Conservation (phyloP, 2,113 vertebrate genomes). For the Nycticebus coucang region DNA sequence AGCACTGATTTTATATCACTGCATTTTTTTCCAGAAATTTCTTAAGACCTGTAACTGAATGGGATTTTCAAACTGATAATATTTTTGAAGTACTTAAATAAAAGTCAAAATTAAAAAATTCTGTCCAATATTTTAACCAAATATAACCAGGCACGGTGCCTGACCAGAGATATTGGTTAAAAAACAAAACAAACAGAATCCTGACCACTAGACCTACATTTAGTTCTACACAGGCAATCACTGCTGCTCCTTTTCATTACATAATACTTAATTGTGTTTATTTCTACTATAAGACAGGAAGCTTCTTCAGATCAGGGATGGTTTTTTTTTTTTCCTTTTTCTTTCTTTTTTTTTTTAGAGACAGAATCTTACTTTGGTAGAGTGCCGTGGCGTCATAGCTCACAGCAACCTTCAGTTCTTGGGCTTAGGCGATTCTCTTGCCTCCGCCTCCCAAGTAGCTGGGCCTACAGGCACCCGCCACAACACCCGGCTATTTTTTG, state of each 20-base stretch:
- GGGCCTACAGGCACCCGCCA: no score
- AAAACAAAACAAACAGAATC: not conserved
- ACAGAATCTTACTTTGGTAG: no score
- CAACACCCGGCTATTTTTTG: no score
- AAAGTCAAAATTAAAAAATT: slow-evolving; percentile 10
- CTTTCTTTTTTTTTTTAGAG: no score
- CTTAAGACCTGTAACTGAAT: not conserved
- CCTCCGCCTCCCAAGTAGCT: no score
- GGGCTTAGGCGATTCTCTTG: no score
- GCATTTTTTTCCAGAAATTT: slow-evolving; percentile 13
- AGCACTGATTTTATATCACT: not conserved
- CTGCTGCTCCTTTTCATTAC: not conserved
- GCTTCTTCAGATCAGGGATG: not conserved
- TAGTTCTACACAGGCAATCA: not conserved
- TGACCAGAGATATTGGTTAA: not conserved
- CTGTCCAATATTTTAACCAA: not conserved
- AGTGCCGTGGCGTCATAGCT: no score
- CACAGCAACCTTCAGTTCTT: no score
- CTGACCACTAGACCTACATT: not conserved
- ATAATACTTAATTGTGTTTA: not conserved
- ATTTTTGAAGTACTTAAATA: slow-evolving; percentile 17
- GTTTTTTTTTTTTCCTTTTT: not conserved
- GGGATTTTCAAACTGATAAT: slow-evolving; percentile 30
- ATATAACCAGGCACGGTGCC: no score
- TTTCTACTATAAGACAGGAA: not conserved